A percentile compares a stretch with the other conserved stretches of the same genome.
Conservation (phyloP, 2,888 invertebrate species). For the Timandra comae region DNA sequence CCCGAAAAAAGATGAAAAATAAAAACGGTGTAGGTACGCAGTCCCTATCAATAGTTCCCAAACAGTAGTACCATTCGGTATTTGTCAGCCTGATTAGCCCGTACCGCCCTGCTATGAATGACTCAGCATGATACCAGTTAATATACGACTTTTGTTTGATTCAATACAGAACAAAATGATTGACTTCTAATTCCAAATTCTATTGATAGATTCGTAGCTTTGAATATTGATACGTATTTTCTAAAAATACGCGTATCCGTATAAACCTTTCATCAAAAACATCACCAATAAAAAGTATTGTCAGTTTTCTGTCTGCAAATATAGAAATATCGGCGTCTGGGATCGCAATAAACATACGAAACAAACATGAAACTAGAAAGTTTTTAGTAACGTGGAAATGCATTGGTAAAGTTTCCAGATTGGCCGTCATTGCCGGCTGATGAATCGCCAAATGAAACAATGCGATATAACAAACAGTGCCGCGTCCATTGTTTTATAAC, state of each 20-base stretch:
- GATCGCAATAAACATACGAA: constrained; percentile 39
- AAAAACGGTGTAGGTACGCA: constrained; percentile 41
- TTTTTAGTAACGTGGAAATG: constrained; percentile 58
- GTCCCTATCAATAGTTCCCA: constrained; percentile 54
- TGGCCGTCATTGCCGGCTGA: constrained; percentile 46
- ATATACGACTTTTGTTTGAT: constrained; percentile 40
- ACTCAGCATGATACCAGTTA: constrained; percentile 57
- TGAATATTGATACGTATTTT: too few relatives aligned
- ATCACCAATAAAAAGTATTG: too few relatives aligned
- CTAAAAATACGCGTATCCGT: too few relatives aligned
- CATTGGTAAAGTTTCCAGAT: constrained; percentile 59
- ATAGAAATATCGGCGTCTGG: constrained; percentile 27
- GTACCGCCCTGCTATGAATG: constrained; percentile 38
- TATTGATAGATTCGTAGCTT: too few relatives aligned
- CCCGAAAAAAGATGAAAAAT: constrained; percentile 68
- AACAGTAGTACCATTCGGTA: constrained; percentile 52
- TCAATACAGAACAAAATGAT: constrained; percentile 7
- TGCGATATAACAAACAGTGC: constrained; percentile 30
- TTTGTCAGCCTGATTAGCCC: constrained; percentile 74
- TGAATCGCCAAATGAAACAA: constrained; percentile 43
- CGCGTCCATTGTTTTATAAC: constrained; percentile 34
- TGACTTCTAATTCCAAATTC: too few relatives aligned
- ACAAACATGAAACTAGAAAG: constrained; percentile 41
- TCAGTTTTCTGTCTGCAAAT: constrained; percentile 18
- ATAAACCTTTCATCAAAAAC: too few relatives aligned